Evolutionary conservation across 2,888 invertebrate genomes (phyloP).

Genomic region (Anoncus sp.): DNA sequence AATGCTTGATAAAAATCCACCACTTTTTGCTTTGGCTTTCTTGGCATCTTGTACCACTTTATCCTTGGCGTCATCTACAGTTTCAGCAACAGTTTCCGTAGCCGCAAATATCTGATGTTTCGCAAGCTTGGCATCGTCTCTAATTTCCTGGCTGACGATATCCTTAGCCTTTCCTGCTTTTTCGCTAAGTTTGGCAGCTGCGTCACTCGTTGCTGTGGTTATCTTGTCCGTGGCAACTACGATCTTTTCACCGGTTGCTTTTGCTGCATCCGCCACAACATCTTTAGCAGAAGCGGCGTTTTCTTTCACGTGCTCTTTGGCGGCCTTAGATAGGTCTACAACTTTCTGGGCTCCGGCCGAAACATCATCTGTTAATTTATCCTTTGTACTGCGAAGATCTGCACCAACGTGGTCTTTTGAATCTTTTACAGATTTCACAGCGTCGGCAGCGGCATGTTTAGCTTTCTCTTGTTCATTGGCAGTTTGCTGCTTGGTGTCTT

Average conservation of each 20-base stretch:
- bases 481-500: constrained; percentile 18
- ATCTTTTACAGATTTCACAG: constrained; percentile 39
- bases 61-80: constrained; percentile 56
- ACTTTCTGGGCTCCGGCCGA: constrained; percentile 62
- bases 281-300: constrained; percentile 80
- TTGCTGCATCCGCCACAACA: constrained; percentile 46
- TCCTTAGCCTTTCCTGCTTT: constrained; percentile 60
- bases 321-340: constrained; percentile 83
- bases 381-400: constrained; percentile 58
- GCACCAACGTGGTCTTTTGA: constrained; percentile 59
- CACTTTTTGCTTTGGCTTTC: constrained; percentile 72
- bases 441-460: constrained; percentile 28
- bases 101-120: constrained; percentile 63
- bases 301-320: constrained; percentile 68
- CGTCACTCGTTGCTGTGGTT: constrained; percentile 44
- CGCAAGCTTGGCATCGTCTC: constrained; percentile 51
- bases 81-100: constrained; percentile 52
- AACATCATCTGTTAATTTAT: constrained; percentile 47
- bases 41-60: constrained; percentile 65
- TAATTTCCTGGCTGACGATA: constrained; percentile 55
- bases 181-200: constrained; percentile 43
- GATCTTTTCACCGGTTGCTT: constrained; percentile 82
- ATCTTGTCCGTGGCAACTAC: constrained; percentile 70
- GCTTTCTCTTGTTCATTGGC: constrained; percentile 47
- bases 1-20: constrained; percentile 74